Evolutionary conservation across 2,113 vertebrate genomes (phyloP).

Genomic region (Caranx ignobilis): DNA sequence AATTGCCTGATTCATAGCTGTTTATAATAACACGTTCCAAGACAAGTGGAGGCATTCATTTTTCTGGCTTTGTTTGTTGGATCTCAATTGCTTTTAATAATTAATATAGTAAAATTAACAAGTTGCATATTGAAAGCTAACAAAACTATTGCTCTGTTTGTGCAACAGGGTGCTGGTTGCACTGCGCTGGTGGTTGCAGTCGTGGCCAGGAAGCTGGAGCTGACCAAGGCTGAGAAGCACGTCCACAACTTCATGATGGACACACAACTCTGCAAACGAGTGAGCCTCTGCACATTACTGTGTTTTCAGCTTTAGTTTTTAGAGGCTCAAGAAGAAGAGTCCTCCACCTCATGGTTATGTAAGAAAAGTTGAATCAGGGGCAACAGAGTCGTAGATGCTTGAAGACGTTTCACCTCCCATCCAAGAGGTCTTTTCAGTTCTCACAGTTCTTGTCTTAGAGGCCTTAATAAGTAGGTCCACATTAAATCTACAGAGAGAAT

Average conservation of each 20-base stretch:
- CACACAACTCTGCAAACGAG: slow-evolving; percentile 97
- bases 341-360: too few species aligned
- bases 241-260: slow-evolving; percentile 99
- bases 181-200: slow-evolving; percentile 95
- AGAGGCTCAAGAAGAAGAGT: neutral
- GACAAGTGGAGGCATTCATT: neutral
- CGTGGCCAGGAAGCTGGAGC: slow-evolving; percentile 94
- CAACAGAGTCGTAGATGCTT: too few species aligned
- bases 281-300: slow-evolving; percentile 72
- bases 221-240: slow-evolving; percentile 98
- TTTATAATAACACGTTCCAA: neutral
- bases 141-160: neutral
- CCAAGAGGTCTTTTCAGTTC: too few species aligned
- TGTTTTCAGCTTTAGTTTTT: neutral
- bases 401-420: too few species aligned
- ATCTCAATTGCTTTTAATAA: neutral
- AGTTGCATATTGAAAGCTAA: neutral
- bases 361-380: too few species aligned
- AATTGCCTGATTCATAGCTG: neutral
- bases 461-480: neutral
- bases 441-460: too few species aligned
- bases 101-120: neutral
- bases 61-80: neutral
- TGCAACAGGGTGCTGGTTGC: slow-evolving; percentile 92
- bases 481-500: neutral